These are phyloP conservation scores for Drosophila bocqueti DNA, from an alignment of 1,140 invertebrate genomes.

Conservation along the genomic window DNA sequence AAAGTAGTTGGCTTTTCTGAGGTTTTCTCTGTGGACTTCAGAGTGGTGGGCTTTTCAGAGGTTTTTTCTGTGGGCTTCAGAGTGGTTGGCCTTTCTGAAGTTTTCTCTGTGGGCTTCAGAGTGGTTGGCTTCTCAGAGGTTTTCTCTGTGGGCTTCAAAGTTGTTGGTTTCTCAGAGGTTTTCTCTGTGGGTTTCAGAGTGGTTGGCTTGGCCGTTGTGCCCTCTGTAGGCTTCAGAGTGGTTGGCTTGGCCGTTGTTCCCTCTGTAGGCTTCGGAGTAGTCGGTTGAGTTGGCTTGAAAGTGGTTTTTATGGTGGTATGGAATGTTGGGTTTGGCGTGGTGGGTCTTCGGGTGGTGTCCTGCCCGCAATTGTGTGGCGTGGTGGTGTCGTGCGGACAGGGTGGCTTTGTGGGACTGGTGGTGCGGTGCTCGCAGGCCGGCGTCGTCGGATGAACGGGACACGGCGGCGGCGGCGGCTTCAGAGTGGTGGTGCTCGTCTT, in stretches of 20 bases:
- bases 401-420: conserved; percentile 9
- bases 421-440: conserved; percentile 44
- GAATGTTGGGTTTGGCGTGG: conserved; percentile 29
- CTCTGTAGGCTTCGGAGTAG: neutral
- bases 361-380: conserved; percentile 22
- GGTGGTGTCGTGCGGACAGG: conserved; percentile 10
- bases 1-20: conserved; percentile 14
- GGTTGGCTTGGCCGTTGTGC: conserved; percentile 11
- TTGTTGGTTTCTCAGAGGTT: neutral
- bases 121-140: conserved; percentile 16
- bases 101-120: conserved; percentile 7
- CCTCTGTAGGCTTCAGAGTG: conserved; percentile 4
- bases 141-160: conserved; percentile 1
- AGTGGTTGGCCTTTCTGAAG: conserved; percentile 16
- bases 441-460: conserved; percentile 52
- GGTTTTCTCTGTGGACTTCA: conserved; percentile 11
- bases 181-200: conserved; percentile 4
- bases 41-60: conserved; percentile 13
- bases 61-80: no score
- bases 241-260: conserved; percentile 9
- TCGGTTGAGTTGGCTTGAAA: neutral
- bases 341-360: conserved; percentile 11
- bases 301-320: conserved; percentile 40
- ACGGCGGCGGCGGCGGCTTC: conserved; percentile 43
- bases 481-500: conserved; percentile 62